Percentiles rank a stretch among this genome's conserved stretches.
Conservation (phyloP, 1,140 invertebrate species). For the Lerema accius region DNA sequence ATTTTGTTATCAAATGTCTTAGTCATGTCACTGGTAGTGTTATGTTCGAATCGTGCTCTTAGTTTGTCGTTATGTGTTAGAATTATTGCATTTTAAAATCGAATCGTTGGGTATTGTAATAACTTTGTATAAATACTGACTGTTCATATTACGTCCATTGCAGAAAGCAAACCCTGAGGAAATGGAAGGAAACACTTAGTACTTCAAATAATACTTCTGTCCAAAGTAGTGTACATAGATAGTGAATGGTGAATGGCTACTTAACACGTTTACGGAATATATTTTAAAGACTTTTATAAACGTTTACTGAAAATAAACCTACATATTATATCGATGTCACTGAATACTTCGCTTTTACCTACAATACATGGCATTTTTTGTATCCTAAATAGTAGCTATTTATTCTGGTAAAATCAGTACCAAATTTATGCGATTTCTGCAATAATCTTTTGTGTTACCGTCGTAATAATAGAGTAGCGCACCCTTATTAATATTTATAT, state of each 20-base stretch:
- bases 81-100: slow-evolving; percentile 31
- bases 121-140: slow-evolving; percentile 53
- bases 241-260: slow-evolving; percentile 26
- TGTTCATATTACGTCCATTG: slow-evolving; percentile 74
- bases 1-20: slow-evolving; percentile 30
- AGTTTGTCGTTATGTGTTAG: slow-evolving; percentile 73
- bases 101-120: slow-evolving; percentile 22
- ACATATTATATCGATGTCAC: slow-evolving; percentile 12
- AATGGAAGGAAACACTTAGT: slow-evolving; percentile 75
- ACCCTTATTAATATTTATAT: slow-evolving; percentile 16
- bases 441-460: slow-evolving; percentile 11
- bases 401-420: neutral
- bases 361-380: slow-evolving; percentile 4
- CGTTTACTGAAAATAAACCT: slow-evolving; percentile 1
- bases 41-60: slow-evolving; percentile 45
- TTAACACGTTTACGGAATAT: slow-evolving; percentile 15
- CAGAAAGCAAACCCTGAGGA: slow-evolving; percentile 75
- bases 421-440: slow-evolving; percentile 15
- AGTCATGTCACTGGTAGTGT: slow-evolving; percentile 30
- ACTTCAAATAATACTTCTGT: slow-evolving; percentile 48
- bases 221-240: slow-evolving; percentile 50
- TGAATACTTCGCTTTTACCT: neutral
- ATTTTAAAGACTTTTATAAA: slow-evolving; percentile 30
- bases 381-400: neutral
- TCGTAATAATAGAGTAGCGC: slow-evolving; percentile 13